Evolutionary conservation across 2,113 vertebrate genomes (phyloP).

Genomic region (Orycteropus afer): DNA sequence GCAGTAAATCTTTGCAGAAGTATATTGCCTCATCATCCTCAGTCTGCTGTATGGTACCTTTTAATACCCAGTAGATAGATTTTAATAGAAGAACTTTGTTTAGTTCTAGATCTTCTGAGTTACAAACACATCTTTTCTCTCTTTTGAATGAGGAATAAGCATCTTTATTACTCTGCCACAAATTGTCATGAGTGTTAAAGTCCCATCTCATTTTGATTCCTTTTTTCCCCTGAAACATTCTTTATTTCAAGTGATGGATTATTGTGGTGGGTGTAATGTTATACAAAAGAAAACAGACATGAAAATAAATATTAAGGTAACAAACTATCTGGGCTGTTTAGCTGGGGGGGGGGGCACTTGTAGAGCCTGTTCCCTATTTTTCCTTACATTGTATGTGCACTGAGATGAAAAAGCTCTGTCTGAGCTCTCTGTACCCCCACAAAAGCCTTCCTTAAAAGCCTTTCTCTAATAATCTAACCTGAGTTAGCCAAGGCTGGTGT

Average conservation of each 20-base stretch:
- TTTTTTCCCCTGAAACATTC: not conserved
- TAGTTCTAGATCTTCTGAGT: slow-evolving; percentile 52
- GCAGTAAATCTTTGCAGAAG: no score
- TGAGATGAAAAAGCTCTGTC: slow-evolving; percentile 29
- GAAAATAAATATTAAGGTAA: slow-evolving; percentile 43
- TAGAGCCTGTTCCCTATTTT: not conserved
- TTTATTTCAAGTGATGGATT: slow-evolving; percentile 45
- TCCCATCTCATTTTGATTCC: slow-evolving; percentile 21
- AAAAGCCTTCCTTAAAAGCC: slow-evolving; percentile 2
- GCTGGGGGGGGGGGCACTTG: not conserved
- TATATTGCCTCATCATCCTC: no score
- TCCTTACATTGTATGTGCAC: not conserved
- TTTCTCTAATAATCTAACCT: not conserved
- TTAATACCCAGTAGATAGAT: not conserved
- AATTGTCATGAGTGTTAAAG: slow-evolving; percentile 21
- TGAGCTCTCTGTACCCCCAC: slow-evolving; percentile 26
- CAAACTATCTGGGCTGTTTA: not conserved
- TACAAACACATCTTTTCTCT: not conserved
- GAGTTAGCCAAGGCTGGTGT: not conserved
- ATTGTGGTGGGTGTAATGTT: slow-evolving; percentile 11
- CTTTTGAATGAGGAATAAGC: slow-evolving; percentile 25
- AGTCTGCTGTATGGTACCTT: not conserved
- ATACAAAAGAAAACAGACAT: not conserved
- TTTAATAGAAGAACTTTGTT: slow-evolving; percentile 48
- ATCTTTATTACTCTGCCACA: slow-evolving; percentile 26